phyloP scores from a whole-genome alignment of 2,113 vertebrate genomes.

The Rana temporaria region DNA sequence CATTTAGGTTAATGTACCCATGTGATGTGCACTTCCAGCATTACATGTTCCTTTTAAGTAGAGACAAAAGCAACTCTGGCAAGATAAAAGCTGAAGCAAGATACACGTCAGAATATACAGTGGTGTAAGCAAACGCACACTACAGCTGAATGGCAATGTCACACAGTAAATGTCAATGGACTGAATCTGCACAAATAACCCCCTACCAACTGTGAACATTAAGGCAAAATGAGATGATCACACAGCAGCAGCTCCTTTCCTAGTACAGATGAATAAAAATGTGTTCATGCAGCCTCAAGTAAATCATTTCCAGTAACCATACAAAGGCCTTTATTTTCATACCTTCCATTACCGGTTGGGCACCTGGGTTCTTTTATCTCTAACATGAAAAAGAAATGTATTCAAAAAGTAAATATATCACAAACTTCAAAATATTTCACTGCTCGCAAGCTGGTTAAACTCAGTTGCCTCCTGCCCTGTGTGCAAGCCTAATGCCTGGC shows the following conservation, averaged over 20 bases:
- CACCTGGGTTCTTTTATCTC: slow-evolving; percentile 8
- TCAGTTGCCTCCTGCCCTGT: too few species aligned
- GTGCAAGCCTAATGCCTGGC: too few species aligned
- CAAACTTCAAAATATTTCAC: too few species aligned
- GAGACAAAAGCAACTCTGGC: slow-evolving; percentile 27
- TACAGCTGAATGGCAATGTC: slow-evolving; percentile 40
- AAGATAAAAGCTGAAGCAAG: slow-evolving; percentile 21
- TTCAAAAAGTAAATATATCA: too few species aligned
- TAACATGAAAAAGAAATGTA: too few species aligned
- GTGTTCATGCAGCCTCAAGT: slow-evolving; percentile 7
- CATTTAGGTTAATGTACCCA: neutral
- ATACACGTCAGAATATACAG: neutral
- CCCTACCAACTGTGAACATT: slow-evolving; percentile 53
- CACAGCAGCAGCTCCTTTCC: slow-evolving; percentile 29
- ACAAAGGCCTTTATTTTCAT: slow-evolving; percentile 10
- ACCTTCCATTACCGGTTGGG: neutral
- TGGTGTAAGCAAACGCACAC: slow-evolving; percentile 33
- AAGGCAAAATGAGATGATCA: slow-evolving; percentile 51
- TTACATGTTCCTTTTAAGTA: neutral
- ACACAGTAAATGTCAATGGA: slow-evolving; percentile 46
- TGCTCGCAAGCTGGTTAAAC: too few species aligned
- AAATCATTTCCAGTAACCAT: slow-evolving; percentile 16
- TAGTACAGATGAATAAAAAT: slow-evolving; percentile 34
- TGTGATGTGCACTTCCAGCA: neutral
- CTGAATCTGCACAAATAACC: slow-evolving; percentile 45